A percentile compares a stretch with the other conserved stretches of the same genome.
Evolutionary conservation across 2,888 invertebrate genomes (phyloP).

Genomic region (Watsonalla binaria): DNA sequence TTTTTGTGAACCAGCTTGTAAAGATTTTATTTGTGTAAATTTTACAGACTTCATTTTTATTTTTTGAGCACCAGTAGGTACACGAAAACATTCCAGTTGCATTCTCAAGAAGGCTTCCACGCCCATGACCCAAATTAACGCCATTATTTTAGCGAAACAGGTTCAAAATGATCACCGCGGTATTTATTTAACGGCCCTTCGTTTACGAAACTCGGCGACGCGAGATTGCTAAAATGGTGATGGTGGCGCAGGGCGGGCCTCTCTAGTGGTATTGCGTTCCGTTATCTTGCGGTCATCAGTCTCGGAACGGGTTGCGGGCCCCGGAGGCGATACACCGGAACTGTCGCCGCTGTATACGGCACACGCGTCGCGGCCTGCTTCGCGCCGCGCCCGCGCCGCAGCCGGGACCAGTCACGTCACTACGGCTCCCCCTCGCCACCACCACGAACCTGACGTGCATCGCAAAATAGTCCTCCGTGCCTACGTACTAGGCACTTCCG

Average conservation of each 20-base stretch:
- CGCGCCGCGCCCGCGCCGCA: slow-evolving; percentile 8
- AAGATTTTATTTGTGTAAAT: too few species aligned
- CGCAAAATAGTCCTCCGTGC: neutral
- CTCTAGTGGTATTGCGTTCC: slow-evolving; percentile 55
- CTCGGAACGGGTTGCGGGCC: slow-evolving; percentile 56
- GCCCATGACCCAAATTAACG: slow-evolving; percentile 33
- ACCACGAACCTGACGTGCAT: slow-evolving; percentile 5
- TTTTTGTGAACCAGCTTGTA: neutral
- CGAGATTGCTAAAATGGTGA: slow-evolving; percentile 37
- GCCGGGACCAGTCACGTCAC: slow-evolving; percentile 8
- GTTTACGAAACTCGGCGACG: slow-evolving; percentile 29
- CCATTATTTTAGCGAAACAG: slow-evolving; percentile 37
- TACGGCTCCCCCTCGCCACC: neutral
- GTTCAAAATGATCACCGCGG: slow-evolving; percentile 33
- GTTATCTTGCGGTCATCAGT: slow-evolving; percentile 74
- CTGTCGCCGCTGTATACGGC: slow-evolving; percentile 56
- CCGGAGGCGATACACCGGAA: slow-evolving; percentile 63
- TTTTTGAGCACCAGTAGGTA: too few species aligned
- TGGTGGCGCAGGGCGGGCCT: slow-evolving; percentile 39
- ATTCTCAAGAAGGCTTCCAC: slow-evolving; percentile 9
- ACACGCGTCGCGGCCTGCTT: slow-evolving; percentile 37
- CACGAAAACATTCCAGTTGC: neutral
- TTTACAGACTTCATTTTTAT: too few species aligned
- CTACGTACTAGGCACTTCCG: neutral
- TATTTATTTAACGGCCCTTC: slow-evolving; percentile 42